phyloP scores from a whole-genome alignment of 2,888 invertebrate species.

The Nyleta sp. region DNA sequence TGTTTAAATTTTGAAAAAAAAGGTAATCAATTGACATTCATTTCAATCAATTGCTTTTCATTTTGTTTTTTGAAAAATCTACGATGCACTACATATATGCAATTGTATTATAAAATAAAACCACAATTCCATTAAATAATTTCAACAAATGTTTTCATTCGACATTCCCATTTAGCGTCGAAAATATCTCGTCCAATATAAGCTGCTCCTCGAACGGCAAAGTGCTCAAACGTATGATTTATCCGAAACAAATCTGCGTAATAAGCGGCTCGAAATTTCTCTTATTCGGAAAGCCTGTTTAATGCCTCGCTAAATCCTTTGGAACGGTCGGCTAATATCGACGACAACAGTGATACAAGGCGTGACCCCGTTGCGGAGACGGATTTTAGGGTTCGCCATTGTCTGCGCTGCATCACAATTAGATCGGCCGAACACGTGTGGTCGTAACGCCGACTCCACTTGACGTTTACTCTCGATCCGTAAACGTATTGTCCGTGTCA shows the following conservation, averaged over 20 bases:
- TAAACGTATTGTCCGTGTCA: constrained; percentile 55
- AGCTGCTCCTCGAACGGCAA: neutral
- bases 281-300: constrained; percentile 53
- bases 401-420: constrained; percentile 72
- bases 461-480: constrained; percentile 54
- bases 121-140: too few species aligned
- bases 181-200: neutral
- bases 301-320: constrained; percentile 62
- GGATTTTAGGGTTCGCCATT: constrained; percentile 65
- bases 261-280: constrained; percentile 58
- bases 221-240: constrained; percentile 21
- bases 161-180: neutral
- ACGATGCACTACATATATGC: too few species aligned
- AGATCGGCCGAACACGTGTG: constrained; percentile 75
- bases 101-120: too few species aligned
- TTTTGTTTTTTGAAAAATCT: too few species aligned
- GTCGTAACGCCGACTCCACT: constrained; percentile 56
- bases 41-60: too few species aligned
- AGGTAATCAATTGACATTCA: too few species aligned
- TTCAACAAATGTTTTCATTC: too few species aligned
- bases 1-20: too few species aligned
- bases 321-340: constrained; percentile 62
- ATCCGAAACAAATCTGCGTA: constrained; percentile 59
- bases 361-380: constrained; percentile 67
- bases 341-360: constrained; percentile 63